Evolutionary conservation across 2,888 invertebrate species (phyloP), one percentile per base, ranked within the genome.

Genomic region (Fissipunctia ypsillon): DNA sequence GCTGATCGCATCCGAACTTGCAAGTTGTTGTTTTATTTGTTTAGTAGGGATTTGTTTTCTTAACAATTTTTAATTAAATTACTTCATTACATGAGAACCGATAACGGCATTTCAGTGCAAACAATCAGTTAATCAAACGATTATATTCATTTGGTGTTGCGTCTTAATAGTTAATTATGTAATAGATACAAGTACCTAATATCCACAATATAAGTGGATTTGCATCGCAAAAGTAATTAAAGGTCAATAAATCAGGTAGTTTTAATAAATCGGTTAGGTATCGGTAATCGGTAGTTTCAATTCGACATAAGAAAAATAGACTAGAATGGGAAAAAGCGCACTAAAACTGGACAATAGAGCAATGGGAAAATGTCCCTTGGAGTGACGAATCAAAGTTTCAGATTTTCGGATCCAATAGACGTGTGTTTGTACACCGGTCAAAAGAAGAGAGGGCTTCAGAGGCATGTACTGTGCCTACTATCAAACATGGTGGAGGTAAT

Each of bases 181-280:
- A 84, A 81, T 69, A 72, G 2, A 67, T 57, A 43, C 48, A 14
- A 52, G 41, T 41, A 65, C 22, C 4, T n/a, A 73, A 43, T 35
- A 60, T 61, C n/a, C 12, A 43, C 54, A 19, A 64, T 41, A 19
- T 50, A 54, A 57, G 43, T 63, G 41, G 54, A 60, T 74, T 71
- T 28, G 64, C 56, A 76, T 73, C 35, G 52, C 28, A 41, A 31
- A 74, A 45, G 22, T 43, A 43, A 79, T 69, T 70, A 78, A 84
- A 84, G 65, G 59, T 76, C 66, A 78, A 69, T 38, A 43, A 35
- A 69, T 84, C 68, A 56, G 12, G 72, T 68, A 73, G 69, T 69
- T n/a, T 69, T 60, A 66, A 57, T 64, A 38, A 65, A 64, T n/a
- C n/a, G n/a, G n/a, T n/a, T n/a, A n/a, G n/a, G n/a, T n/a, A n/a